Evolutionary conservation across 2,113 vertebrate species (phyloP), one percentile per base, ranked within the genome.

Genomic region (Murina feae): DNA sequence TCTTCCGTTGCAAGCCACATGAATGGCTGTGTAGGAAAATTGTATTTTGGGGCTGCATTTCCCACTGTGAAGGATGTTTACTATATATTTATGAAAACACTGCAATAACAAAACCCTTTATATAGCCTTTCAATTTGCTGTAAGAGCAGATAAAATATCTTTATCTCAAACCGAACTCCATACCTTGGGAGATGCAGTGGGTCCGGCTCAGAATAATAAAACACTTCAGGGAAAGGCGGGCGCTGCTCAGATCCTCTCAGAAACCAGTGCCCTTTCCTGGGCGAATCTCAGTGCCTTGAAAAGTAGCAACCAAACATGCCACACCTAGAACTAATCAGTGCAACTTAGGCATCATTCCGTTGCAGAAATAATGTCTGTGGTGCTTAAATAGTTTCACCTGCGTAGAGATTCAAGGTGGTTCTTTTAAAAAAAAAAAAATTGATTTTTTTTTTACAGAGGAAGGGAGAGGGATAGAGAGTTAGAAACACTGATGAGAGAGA

Each of bases 71-170:
- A 81, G 82, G 95, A 89, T 47, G 87, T 94, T 96, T 96, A 68
- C 55, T 95, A 83, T 97, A 32, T 91, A 37, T 97, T 97, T 96
- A 32, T 93, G 93, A 96, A 90, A 97, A 92, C 47, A 93, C 37
- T 76, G 89, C 90, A 97, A 90, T 95, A 97, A 97, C 97, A 97
- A 96, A 97, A 94, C 95, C 85, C 63, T 94, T 94, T 96, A 82
- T 86, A 1, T 89, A 87, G 96, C 94, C 96, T 97, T 97, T 97
- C 97, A 96, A 97, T 97, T 97, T 97, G 88, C 76, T 93, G 84
- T 94, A 86, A 92, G 79, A 91, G 7, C 86, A 96, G 90, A 71
- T 97, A n/a, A 68, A 90, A 95, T 81, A 95, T 95, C 94, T 86
- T 96, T 96, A 93, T 97, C 95, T 96, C 16, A 6, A 93, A 82